Percentiles rank a stretch among this genome's conserved stretches.
These are phyloP conservation scores for Zosterops lateralis DNA, from an alignment of 2,113 vertebrate genomes.

Conservation along the genomic window DNA sequence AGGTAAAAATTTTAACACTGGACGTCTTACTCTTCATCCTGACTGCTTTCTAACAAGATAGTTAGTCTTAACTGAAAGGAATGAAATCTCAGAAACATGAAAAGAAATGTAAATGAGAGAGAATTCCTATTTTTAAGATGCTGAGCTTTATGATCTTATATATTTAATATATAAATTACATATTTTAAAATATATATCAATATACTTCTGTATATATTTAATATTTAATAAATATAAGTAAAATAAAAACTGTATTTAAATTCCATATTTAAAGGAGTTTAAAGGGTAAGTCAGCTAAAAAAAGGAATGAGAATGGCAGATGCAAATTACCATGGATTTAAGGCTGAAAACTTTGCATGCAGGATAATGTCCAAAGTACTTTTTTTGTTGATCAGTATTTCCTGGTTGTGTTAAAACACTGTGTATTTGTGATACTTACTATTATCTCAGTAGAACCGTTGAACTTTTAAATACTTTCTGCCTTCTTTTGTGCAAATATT, in stretches of 20 bases:
- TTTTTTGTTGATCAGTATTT: background rate
- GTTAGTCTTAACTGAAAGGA: background rate
- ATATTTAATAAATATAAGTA: background rate
- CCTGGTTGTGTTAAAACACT: background rate
- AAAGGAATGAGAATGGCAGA: background rate
- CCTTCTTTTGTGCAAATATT: background rate
- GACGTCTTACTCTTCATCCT: background rate
- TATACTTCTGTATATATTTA: background rate
- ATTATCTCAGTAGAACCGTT: background rate
- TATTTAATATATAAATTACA: background rate
- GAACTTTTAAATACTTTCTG: background rate
- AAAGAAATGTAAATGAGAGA: conserved; percentile 33
- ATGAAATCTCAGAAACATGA: background rate
- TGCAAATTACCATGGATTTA: background rate
- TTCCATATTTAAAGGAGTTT: background rate
- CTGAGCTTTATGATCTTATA: conserved; percentile 19
- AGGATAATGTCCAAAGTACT: background rate
- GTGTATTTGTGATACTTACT: background rate
- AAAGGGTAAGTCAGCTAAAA: background rate
- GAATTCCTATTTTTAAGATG: conserved; percentile 23
- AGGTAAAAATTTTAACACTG: conserved; percentile 36
- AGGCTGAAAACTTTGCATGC: background rate
- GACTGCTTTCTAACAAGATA: background rate
- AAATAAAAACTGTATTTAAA: background rate
- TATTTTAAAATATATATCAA: too few relatives aligned